phyloP scores from a whole-genome alignment of 2,113 vertebrate genomes.

The Ranitomeya imitator region DNA sequence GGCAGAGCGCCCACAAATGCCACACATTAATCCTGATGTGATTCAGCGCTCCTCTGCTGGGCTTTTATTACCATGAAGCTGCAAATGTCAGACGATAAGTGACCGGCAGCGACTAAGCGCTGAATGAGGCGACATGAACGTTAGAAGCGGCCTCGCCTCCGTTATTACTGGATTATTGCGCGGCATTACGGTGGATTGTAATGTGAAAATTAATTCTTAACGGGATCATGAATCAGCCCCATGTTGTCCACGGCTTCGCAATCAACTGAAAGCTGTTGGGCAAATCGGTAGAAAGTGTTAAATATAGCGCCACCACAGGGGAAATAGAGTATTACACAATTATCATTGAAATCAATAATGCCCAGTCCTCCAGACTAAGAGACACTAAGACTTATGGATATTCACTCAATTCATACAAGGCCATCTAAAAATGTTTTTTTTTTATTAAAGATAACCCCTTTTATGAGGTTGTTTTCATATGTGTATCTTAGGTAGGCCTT shows the following conservation, averaged over 20 bases:
- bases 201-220: too few species aligned
- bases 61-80: conserved; percentile 7
- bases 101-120: background rate
- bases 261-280: background rate
- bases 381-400: background rate
- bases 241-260: too few species aligned
- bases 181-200: too few species aligned
- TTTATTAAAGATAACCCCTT: too few species aligned
- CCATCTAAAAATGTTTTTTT: too few species aligned
- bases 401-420: too few species aligned
- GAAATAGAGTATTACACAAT: background rate
- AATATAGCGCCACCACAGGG: background rate
- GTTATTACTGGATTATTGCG: background rate
- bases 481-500: too few species aligned
- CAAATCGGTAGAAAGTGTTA: background rate
- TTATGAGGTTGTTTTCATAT: too few species aligned
- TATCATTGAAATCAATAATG: background rate
- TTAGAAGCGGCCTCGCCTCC: background rate
- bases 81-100: background rate
- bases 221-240: too few species aligned
- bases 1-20: conserved; percentile 16
- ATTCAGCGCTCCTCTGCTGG: background rate
- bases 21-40: conserved; percentile 20
- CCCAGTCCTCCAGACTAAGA: background rate
- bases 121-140: background rate